Base-by-base conservation (phyloP, 2,888 invertebrate species). In the Volucella inflata region DNA sequence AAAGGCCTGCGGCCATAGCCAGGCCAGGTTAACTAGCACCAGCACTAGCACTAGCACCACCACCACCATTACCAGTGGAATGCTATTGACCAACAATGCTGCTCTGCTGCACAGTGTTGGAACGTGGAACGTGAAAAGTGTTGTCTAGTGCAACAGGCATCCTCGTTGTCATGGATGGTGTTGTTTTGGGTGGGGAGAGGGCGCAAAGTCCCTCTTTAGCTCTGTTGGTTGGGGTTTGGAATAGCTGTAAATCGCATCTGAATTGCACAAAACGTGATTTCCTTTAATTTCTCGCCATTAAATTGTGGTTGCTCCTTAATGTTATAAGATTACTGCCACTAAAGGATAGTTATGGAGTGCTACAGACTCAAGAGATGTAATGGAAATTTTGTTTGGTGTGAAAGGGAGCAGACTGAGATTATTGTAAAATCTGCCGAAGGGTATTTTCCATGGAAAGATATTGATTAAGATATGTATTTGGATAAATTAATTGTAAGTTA, bases 241-340 rank as follows among this genome's bases (percentile, higher is more conserved):
- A 44, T 70, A 57, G 12, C 50, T 42, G 64, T 53, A 62, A 70
- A 44, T 67, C 68, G 72, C 75, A 81, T 76, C 60, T 65, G 65
- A 71, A 81, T 53, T 55, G 62, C 16, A 67, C 59, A 50, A 53
- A 64, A 68, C 83, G 62, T 83, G 83, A 78, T 79, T 83, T 79
- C 46, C 67, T 74, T 83, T 74, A 78, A 83, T 83, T 74, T 74
- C 57, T 38, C 57, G 55, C 57, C 78, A 78, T 78, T 74, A 78
- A 79, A 57, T 44, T 67, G 67, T 62, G 62, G 50, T 44, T 48
- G 60, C 51, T 64, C 53, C 50, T 30, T 30, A 48, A 38, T 40
- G 70, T 65, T 53, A 59, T 59, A 76, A 46, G 71, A 65, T 64
- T 57, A 30, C 57, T 16, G 55, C 55, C 14, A 67, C 48, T 55